Base-by-base conservation (phyloP, 2,888 invertebrate genomes). In the Polylopha cassiicola region DNA sequence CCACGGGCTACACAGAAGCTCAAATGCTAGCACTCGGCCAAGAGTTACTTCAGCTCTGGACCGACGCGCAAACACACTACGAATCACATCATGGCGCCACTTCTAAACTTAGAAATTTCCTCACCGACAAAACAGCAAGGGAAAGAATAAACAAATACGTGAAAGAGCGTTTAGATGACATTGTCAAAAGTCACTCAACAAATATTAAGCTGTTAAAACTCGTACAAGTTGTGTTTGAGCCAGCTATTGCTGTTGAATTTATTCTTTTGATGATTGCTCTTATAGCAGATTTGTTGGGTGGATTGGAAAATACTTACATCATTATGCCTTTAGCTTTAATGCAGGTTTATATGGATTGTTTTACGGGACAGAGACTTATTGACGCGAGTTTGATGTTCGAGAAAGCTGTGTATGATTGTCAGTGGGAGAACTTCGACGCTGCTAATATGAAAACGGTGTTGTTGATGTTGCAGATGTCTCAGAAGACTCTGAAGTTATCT, bases 351-450 rank as follows among this genome's bases (percentile, higher is more conserved):
- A 65, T 72, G 51, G 74, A 75, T 42, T 78, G 78, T 44, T 55
- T 62, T 1, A 58, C 58, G 1, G 79, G 79, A 0, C 79, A 78
- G 43, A 56, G 61, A 1, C 45, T 79, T 0, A 64, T 70, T 30
- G 72, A 78, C n/a, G 73, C 77, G 0, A 65, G 64, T 37, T 9
- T 48, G 0, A 29, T 37, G 0, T 75, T 79, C 10, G 70, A 72
- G 28, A 39, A 43, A 0, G 65, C 77, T 0, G 63, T 79, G 0
- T 79, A 77, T 17, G 52, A 53, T 20, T 73, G 71, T 22, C 60
- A 70, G 17, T 80, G 79, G 78, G 78, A 79, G 49, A 67, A 69
- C 9, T 76, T 75, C 13, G 60, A 72, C 29, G 57, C 42, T 1
- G 11, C 36, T 1, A 78, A 77, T 31, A 71, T 58, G 66, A 73